Evolutionary conservation across 2,888 invertebrate genomes (phyloP), one percentile per base, ranked within the genome.

Genomic region (Callinectes sapidus): DNA sequence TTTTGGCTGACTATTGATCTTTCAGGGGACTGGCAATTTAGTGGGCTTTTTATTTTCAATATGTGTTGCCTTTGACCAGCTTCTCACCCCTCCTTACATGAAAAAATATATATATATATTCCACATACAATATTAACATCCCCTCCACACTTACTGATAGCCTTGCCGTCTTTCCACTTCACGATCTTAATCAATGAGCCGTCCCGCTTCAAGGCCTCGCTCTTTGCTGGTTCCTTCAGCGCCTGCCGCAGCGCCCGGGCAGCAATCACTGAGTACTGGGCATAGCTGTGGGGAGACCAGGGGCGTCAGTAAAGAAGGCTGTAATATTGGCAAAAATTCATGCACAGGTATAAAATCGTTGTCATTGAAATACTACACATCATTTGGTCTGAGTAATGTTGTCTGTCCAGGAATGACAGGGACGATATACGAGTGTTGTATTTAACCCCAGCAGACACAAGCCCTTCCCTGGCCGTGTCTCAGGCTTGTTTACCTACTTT

Each of bases 221-320:
- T 96, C 95, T 97, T 97, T 0, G 97, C 95, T 87, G 98, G 98
- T 1, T 97, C 96, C 96, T 98, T 99, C 95, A 99, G 96, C 23
- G 98, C 97, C 95, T 97, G 97, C 93, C 99, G 97, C 93, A 99
- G 96, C 91, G 98, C 96, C 95, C 97, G 97, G 39, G 99, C 99
- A 95, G 99, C 98, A 95, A 99, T 98, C 96, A 97, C 98, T 93
- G 99, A 99, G 96, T 98, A 99, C 96, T 98, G 98, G 96, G 99
- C 98, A 96, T 99, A 99, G 96, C 99, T 99, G 94, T 23, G 92
- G 35, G 16, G 32, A 35, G 16, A n/a, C 35, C 8, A 81, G 35
- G 81, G 35, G 35, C n/a, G 16, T 35, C 35, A 81, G 35, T 61
- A 23, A 23, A 23, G 61, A 1, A 61, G 6, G 23, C 14, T 23